A percentile compares a stretch with the other conserved stretches of the same genome.
Conservation (phyloP, 2,888 invertebrate genomes). For the Stratiomys singularior region DNA sequence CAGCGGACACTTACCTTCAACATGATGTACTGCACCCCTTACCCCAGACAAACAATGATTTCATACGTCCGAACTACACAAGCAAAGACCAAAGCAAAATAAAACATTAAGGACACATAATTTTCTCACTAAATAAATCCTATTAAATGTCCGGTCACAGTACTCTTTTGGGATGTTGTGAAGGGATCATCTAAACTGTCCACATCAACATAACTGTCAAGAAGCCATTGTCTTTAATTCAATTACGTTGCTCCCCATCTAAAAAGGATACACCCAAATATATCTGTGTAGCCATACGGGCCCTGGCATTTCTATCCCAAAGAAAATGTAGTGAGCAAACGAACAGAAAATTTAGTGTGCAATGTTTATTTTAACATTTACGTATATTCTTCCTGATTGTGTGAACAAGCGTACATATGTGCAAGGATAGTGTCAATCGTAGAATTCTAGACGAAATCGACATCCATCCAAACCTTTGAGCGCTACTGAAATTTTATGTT, state of each 20-base stretch:
- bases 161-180: not conserved
- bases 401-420: not conserved
- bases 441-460: not conserved
- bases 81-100: not conserved
- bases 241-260: constrained; percentile 41
- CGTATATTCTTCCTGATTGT: not conserved
- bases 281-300: not conserved
- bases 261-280: constrained; percentile 42
- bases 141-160: constrained; percentile 36
- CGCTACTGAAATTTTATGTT: not conserved
- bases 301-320: no score
- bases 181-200: constrained; percentile 50
- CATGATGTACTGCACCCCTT: not conserved
- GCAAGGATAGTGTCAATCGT: not conserved
- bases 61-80: no score
- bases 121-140: constrained; percentile 43
- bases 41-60: not conserved
- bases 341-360: not conserved
- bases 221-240: constrained; percentile 52
- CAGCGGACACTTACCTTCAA: not conserved
- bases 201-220: constrained; percentile 52
- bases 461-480: not conserved
- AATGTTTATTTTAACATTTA: constrained; percentile 25
- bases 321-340: not conserved
- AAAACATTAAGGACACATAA: not conserved